Conservation (phyloP, 2,888 invertebrate genomes). For the Nudaria mundana region DNA sequence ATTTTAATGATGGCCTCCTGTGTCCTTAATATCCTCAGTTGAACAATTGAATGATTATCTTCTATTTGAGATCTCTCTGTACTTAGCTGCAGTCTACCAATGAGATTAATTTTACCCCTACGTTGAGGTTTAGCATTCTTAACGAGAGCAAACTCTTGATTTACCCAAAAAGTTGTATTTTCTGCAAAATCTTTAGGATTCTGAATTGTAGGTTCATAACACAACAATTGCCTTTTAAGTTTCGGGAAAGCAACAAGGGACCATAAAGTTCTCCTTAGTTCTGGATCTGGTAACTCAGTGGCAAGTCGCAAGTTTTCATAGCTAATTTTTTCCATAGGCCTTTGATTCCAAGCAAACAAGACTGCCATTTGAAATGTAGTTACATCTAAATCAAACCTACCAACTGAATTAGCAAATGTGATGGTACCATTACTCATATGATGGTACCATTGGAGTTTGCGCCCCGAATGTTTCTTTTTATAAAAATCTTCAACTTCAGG, state of each 20-base stretch:
- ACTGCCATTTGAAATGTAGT: slow-evolving; percentile 99
- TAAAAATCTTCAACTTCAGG: slow-evolving; percentile 99
- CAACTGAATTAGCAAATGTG: slow-evolving; percentile 95
- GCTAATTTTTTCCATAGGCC: slow-evolving; percentile 95
- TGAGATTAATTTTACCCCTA: slow-evolving; percentile 97
- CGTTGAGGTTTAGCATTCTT: slow-evolving; percentile 98
- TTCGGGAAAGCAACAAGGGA: slow-evolving; percentile 98
- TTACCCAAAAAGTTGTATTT: slow-evolving; percentile 96
- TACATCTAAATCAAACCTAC: slow-evolving; percentile 98
- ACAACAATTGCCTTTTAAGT: slow-evolving; percentile 94
- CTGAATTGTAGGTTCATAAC: slow-evolving; percentile 89
- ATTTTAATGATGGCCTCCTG: slow-evolving; percentile 99
- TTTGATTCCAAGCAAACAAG: slow-evolving; percentile 98
- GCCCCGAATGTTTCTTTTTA: slow-evolving; percentile 97
- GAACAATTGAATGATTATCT: slow-evolving; percentile 99
- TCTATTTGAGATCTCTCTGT: slow-evolving; percentile 97
- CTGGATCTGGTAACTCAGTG: slow-evolving; percentile 97
- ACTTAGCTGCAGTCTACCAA: slow-evolving; percentile 96
- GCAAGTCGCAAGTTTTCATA: slow-evolving; percentile 98
- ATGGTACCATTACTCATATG: slow-evolving; percentile 99
- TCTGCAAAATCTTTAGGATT: slow-evolving; percentile 97
- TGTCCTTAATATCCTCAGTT: slow-evolving; percentile 94
- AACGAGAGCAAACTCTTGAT: slow-evolving; percentile 96
- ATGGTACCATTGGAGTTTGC: slow-evolving; percentile 99
- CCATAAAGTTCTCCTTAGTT: slow-evolving; percentile 96